Evolutionary conservation across 2,888 invertebrate species (phyloP), one percentile per base, ranked within the genome.

Genomic region (Amphipoea lucens): DNA sequence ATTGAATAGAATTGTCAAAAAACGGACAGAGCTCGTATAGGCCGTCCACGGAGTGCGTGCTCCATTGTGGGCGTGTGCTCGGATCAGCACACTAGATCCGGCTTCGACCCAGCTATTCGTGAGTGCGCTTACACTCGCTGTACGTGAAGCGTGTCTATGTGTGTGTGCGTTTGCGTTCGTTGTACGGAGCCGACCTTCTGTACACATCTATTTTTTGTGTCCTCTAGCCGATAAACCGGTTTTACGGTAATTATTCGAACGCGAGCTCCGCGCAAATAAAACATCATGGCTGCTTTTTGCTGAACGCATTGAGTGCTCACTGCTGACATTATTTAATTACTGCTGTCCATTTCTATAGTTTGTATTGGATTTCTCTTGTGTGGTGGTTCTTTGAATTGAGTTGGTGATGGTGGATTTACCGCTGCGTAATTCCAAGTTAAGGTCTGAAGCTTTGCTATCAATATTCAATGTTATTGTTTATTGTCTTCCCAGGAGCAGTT

Each of bases 171-270:
- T 40, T 29, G 4, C 1, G 12, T 1, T 60, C 0, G 2, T 23
- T 40, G 7, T 29, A 23, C 17, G 4, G 4, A 57, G 9, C 0
- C 0, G 14, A 36, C 20, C 40, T 79, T 57, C 57, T 78, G 23
- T 9, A 14, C 1, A 1, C 0, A 4, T 29, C 3, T 42, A 2
- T 20, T 36, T 36, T 36, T 36, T 36, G 11, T 51, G 40, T 4
- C 3, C 14, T 9, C 0, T 45, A 69, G 71, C 62, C 74, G 78
- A 85, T 85, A 89, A 85, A 82, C 78, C 68, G 75, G 57, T 79
- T 79, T 78, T 66, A 76, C 78, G 73, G 73, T 87, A 81, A 87
- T 87, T 81, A 84, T 87, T 79, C 74, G 84, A 74, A 71, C n/a
- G 78, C 67, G 62, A 67, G 71, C 62, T 69, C 48, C 80, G 45